Conservation (phyloP, 2,888 invertebrate species). For the Autographa pulchrina region DNA sequence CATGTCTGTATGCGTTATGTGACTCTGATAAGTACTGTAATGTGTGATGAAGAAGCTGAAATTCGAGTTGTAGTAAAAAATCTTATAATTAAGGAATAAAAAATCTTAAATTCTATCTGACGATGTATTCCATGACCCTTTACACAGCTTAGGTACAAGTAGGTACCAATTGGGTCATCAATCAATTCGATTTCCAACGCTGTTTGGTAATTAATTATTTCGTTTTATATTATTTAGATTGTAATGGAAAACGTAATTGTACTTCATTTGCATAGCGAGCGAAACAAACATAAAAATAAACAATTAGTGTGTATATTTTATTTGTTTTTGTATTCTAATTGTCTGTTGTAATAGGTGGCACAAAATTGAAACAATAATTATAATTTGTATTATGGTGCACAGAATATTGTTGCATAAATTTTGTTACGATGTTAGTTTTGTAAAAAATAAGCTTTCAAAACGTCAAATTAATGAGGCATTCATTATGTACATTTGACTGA, state of each 20-base stretch:
- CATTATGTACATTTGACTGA: neutral
- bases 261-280: neutral
- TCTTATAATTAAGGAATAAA: too few species aligned
- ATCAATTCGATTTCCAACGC: neutral
- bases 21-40: too few species aligned
- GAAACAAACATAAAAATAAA: neutral
- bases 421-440: neutral
- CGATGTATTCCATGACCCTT: neutral
- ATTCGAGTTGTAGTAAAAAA: too few species aligned
- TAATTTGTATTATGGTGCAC: neutral
- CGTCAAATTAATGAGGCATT: neutral
- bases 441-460: neutral
- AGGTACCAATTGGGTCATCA: slow-evolving; percentile 3
- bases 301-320: neutral
- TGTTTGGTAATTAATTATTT: neutral
- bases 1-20: too few species aligned
- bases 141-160: neutral
- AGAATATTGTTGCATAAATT: neutral
- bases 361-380: neutral
- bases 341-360: neutral
- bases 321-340: neutral
- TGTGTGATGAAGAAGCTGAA: too few species aligned
- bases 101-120: too few species aligned
- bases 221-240: neutral
- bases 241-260: neutral